These are phyloP conservation scores for Zaprionus vittiger DNA, from an alignment of 1,140 invertebrate species.

Conservation along the genomic window DNA sequence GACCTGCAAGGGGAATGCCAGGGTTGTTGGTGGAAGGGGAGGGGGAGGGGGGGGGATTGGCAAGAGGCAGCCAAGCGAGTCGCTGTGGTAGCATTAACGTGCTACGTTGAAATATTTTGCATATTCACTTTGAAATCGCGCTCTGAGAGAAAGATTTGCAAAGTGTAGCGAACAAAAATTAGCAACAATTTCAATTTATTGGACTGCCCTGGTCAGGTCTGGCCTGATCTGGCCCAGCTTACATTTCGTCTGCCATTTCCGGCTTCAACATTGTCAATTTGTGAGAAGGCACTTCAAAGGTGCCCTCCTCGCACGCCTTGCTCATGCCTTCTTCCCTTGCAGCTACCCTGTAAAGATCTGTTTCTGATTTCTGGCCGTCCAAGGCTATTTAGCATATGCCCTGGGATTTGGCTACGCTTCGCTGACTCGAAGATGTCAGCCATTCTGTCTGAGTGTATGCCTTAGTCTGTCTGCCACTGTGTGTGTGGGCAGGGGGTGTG, in stretches of 20 bases:
- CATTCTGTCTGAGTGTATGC: conserved; percentile 9
- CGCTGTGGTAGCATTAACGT: conserved; percentile 62
- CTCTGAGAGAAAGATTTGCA: conserved; percentile 43
- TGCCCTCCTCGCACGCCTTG: background rate
- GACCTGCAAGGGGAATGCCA: conserved; percentile 9
- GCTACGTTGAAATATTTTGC: conserved; percentile 78
- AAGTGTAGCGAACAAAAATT: conserved; percentile 20
- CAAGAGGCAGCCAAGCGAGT: conserved; percentile 50
- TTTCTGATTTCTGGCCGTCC: conserved; percentile 44
- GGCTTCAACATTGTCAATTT: conserved; percentile 56
- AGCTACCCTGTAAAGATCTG: conserved; percentile 34
- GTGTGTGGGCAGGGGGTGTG: conserved; percentile 8
- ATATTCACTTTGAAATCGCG: conserved; percentile 76
- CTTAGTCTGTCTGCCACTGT: background rate
- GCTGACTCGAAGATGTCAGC: conserved; percentile 37
- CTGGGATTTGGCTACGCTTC: conserved; percentile 41
- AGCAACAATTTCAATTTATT: conserved; percentile 57
- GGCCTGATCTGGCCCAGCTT: background rate
- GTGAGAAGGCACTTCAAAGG: conserved; percentile 52
- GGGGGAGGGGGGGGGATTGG: too few species aligned
- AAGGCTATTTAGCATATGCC: conserved; percentile 56
- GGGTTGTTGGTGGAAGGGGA: background rate
- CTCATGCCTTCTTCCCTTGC: background rate
- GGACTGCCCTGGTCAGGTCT: conserved; percentile 17
- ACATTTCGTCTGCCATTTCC: conserved; percentile 41